Evolutionary conservation across 1,140 invertebrate genomes (phyloP).

Genomic region (Pseudomyrmex gracilis): DNA sequence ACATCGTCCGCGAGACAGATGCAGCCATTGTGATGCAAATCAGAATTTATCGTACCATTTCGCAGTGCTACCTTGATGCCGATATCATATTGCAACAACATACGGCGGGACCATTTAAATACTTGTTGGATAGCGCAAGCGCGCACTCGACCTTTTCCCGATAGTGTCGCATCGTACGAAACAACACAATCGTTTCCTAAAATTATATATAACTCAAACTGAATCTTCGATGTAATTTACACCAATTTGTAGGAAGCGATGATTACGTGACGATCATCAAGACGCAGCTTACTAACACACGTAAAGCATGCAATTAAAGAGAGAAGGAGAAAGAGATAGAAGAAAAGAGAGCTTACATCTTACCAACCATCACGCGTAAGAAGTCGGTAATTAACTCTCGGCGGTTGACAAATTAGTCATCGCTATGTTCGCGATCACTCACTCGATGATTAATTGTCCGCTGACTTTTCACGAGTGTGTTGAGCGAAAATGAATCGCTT

Average conservation of each 20-base stretch:
- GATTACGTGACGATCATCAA: constrained; percentile 24
- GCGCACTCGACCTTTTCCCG: constrained; percentile 30
- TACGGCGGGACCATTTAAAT: constrained; percentile 27
- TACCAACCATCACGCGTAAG: constrained; percentile 49
- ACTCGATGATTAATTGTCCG: constrained; percentile 66
- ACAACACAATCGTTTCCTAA: constrained; percentile 32
- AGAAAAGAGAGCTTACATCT: constrained; percentile 50
- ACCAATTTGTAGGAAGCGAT: neutral
- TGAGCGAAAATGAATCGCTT: constrained; percentile 74
- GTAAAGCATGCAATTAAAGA: constrained; percentile 60
- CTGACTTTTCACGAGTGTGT: constrained; percentile 72
- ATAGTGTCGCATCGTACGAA: constrained; percentile 40
- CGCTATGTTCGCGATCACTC: constrained; percentile 59
- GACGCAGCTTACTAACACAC: constrained; percentile 24
- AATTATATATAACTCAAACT: constrained; percentile 5
- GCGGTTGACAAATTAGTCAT: constrained; percentile 67
- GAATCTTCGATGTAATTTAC: constrained; percentile 14
- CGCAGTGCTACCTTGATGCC: constrained; percentile 40
- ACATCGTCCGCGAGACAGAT: constrained; percentile 30
- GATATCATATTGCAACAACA: constrained; percentile 47
- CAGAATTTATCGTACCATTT: constrained; percentile 50
- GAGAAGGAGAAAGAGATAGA: no score
- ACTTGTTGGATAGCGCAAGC: constrained; percentile 37
- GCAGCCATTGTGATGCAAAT: constrained; percentile 58
- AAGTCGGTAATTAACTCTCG: constrained; percentile 64